Percentiles rank a stretch among this genome's conserved stretches.
Conservation (phyloP, 2,888 invertebrate genomes). For the Leptinotarsa haldemani region DNA sequence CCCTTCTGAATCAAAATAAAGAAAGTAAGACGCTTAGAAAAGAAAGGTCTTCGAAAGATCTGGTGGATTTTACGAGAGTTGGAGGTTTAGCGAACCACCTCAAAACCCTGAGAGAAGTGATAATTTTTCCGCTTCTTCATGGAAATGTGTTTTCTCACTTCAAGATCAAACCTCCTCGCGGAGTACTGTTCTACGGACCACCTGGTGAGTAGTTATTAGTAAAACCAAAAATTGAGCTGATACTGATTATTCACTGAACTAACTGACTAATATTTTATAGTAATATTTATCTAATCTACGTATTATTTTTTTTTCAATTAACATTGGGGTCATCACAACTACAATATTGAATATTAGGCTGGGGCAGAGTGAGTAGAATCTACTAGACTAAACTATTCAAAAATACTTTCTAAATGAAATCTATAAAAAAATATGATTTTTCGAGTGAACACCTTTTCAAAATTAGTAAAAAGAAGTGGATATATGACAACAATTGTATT, state of each 20-base stretch:
- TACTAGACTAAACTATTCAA: too few relatives aligned
- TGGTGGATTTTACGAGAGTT: conserved; percentile 60
- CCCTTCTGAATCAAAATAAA: conserved; percentile 48
- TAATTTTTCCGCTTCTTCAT: conserved; percentile 62
- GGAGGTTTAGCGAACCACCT: conserved; percentile 61
- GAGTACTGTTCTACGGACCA: conserved; percentile 63
- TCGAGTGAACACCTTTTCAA: too few relatives aligned
- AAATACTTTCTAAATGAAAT: too few relatives aligned
- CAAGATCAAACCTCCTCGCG: conserved; percentile 61
- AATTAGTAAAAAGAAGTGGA: too few relatives aligned
- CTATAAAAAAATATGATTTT: too few relatives aligned
- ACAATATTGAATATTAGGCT: too few relatives aligned
- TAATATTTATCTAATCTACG: too few relatives aligned
- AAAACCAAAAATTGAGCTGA: not conserved
- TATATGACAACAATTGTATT: too few relatives aligned
- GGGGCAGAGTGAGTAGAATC: too few relatives aligned
- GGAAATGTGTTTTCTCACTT: conserved; percentile 61
- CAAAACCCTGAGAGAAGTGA: conserved; percentile 59
- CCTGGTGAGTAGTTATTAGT: conserved; percentile 55
- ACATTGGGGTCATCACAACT: too few relatives aligned
- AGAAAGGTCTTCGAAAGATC: conserved; percentile 45
- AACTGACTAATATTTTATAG: not conserved
- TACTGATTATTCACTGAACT: not conserved
- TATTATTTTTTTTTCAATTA: too few relatives aligned
- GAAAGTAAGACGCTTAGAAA: conserved; percentile 36